These are phyloP conservation scores for Adineta ricciae DNA, from an alignment of 2,888 invertebrate genomes.

Conservation along the genomic window DNA sequence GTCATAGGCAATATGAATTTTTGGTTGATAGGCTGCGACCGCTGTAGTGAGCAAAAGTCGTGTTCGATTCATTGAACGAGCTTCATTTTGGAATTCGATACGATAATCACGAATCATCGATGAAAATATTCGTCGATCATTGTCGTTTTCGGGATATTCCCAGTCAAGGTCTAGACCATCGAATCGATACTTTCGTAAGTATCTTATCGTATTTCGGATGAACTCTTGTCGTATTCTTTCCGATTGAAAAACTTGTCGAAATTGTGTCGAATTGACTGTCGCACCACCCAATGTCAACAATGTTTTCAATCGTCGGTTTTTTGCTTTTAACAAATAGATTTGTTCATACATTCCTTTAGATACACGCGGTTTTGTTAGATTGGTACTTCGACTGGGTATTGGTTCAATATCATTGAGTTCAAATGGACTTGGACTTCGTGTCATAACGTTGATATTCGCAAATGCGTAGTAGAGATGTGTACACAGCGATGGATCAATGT, in stretches of 20 bases:
- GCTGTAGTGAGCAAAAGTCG: constrained; percentile 28
- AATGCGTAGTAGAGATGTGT: constrained; percentile 75
- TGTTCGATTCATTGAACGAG: constrained; percentile 4
- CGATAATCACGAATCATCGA: background rate
- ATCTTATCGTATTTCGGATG: constrained; percentile 22
- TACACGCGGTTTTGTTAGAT: background rate
- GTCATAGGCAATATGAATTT: constrained; percentile 25
- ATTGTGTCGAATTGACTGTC: constrained; percentile 22
- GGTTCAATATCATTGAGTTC: constrained; percentile 25
- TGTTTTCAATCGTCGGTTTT: constrained; percentile 26
- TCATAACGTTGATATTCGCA: constrained; percentile 60
- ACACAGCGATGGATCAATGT: constrained; percentile 65
- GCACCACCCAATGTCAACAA: constrained; percentile 27
- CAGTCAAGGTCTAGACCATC: constrained; percentile 25
- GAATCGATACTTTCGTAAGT: constrained; percentile 30
- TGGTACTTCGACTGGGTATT: background rate
- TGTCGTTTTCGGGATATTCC: background rate
- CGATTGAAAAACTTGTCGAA: constrained; percentile 20
- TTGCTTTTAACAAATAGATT: constrained; percentile 23
- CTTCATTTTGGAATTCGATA: constrained; percentile 31
- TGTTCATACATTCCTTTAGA: constrained; percentile 28
- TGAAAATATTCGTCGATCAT: background rate
- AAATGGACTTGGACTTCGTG: constrained; percentile 39
- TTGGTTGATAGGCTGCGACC: constrained; percentile 26
- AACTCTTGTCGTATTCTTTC: constrained; percentile 18